phyloP scores from a whole-genome alignment of 1,140 invertebrate species.

The Cheumatopsyche charites region DNA sequence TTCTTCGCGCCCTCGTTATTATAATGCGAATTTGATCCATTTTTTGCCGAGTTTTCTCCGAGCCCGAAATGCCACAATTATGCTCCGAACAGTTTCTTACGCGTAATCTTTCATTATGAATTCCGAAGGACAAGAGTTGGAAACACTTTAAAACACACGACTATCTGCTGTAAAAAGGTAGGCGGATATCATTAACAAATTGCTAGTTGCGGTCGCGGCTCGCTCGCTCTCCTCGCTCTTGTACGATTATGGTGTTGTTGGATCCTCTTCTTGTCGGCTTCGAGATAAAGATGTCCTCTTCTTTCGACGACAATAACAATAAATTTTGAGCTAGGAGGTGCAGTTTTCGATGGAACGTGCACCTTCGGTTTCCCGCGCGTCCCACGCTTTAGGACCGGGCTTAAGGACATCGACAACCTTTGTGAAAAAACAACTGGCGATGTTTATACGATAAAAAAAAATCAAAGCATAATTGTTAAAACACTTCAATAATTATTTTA shows the following conservation, averaged over 20 bases:
- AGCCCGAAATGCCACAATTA: too few relatives aligned
- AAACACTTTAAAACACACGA: conserved; percentile 33
- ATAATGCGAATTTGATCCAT: too few relatives aligned
- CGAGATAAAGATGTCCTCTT: conserved; percentile 43
- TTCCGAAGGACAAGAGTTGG: conserved; percentile 13
- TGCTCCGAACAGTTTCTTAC: too few relatives aligned
- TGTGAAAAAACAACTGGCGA: neutral
- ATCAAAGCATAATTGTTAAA: neutral
- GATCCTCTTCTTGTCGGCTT: conserved; percentile 11
- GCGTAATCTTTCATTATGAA: too few relatives aligned
- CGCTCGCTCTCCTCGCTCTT: neutral
- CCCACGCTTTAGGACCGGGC: conserved; percentile 36
- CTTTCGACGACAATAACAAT: conserved; percentile 43
- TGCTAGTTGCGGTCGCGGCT: conserved; percentile 34
- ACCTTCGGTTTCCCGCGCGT: conserved; percentile 26
- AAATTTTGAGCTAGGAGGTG: conserved; percentile 44
- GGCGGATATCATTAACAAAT: conserved; percentile 48
- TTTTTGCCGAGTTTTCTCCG: too few relatives aligned
- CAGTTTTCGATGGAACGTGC: conserved; percentile 39
- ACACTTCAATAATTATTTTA: neutral
- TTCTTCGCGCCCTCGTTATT: too few relatives aligned
- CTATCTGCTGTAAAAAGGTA: conserved; percentile 42
- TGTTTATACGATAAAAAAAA: neutral
- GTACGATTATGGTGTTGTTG: neutral
- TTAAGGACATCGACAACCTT: neutral